Evolutionary conservation across 2,113 vertebrate species (phyloP).

Genomic region (Oxyura jamaicensis): DNA sequence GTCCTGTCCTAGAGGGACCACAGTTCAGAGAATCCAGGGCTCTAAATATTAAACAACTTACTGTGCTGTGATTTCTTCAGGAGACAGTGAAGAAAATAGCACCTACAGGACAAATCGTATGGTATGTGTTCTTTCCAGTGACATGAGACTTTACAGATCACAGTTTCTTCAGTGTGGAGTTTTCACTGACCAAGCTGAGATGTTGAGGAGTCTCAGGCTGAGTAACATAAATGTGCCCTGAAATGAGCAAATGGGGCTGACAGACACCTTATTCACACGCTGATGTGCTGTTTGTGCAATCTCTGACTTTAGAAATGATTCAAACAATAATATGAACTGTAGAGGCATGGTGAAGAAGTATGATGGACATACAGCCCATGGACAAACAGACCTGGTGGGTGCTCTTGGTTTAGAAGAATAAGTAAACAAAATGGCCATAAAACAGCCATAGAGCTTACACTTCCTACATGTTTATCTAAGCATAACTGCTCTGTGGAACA

Average conservation of each 20-base stretch:
- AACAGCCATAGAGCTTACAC: accelerated
- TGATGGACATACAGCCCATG: accelerated
- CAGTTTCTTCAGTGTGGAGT: neutral
- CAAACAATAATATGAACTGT: accelerated
- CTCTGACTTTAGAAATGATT: neutral
- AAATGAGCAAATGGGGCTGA: neutral
- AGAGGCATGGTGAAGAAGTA: neutral
- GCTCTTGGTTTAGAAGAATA: neutral
- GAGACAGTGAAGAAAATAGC: neutral
- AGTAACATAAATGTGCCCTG: neutral
- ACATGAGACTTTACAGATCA: neutral
- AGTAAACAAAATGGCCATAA: neutral
- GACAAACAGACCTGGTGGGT: neutral
- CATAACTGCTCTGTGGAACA: neutral
- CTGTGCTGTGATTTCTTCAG: neutral
- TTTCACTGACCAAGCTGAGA: neutral
- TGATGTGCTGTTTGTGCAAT: neutral
- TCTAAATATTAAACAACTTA: neutral
- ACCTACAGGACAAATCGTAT: neutral
- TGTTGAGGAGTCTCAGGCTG: neutral
- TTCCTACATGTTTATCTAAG: accelerated
- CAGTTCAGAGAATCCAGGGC: neutral
- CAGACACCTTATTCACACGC: neutral
- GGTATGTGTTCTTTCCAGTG: neutral
- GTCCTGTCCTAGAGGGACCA: neutral